Base-by-base conservation (phyloP, 1,140 invertebrate species). In the Wiebesia pumilae region DNA sequence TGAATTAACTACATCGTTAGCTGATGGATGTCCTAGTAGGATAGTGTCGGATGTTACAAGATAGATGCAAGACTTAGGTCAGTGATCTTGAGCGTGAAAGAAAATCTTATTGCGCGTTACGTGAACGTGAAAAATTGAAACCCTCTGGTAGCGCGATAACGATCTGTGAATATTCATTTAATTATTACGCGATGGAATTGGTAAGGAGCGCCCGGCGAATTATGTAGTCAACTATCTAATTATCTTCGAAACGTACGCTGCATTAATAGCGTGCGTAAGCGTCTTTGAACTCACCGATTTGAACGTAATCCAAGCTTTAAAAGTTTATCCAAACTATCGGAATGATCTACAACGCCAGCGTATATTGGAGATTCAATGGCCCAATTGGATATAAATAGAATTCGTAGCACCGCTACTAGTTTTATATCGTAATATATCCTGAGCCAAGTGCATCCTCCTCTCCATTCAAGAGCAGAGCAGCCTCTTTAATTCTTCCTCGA, bases 311-410 rank as follows among this genome's bases (percentile, higher is more conserved):
- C 71, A n/a, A 43, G 24, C 71, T n/a, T 40, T n/a, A 43, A 75
- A 75, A 75, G 71, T 75, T 73, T 27, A 43, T 43, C 24, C 38
- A n/a, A 75, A 43, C 71, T 75, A 75, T 75, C 71, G 40, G 38
- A 43, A 75, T 43, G 80, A 69, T 81, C 80, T 67, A 69, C 80
- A 43, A 69, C 62, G 30, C 80, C 58, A 16, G 62, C 80, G 30
- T 67, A 65, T 69, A 81, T 69, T 67, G 80, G 69, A 81, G 47
- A 81, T 81, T 81, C 80, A 81, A 81, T 81, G 27, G 62, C 80
- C 1, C 33, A 43, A 84, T 75, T n/a, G 21, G 24, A 38, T 38
- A 75, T 43, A 38, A 75, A 75, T 43, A n/a, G 71, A 75, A 75
- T 75, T 75, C 43, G 71, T 75, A 75, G 19, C 38, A 10, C 24